phyloP scores from a whole-genome alignment of 2,113 vertebrate genomes.

The Piaya cayana region DNA sequence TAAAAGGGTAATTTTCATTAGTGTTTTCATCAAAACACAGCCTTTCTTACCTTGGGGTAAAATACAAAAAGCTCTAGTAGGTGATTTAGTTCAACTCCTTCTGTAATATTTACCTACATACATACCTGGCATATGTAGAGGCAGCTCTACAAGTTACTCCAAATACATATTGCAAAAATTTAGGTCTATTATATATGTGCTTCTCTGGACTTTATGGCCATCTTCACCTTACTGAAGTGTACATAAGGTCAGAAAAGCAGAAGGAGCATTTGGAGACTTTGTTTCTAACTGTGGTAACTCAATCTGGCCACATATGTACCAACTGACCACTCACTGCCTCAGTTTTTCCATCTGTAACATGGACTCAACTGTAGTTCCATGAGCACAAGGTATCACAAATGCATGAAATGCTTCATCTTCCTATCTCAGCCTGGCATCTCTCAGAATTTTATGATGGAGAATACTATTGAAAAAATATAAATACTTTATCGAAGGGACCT shows the following conservation, averaged over 20 bases:
- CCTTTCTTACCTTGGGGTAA: neutral
- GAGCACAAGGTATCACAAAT: neutral
- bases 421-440: neutral
- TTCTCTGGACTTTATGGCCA: neutral
- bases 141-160: neutral
- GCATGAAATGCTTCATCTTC: neutral
- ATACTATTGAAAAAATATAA: neutral
- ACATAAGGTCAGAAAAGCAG: slow-evolving; percentile 26
- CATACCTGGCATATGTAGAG: neutral
- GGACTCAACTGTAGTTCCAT: neutral
- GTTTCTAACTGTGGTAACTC: neutral
- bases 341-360: slow-evolving; percentile 44
- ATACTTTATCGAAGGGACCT: neutral
- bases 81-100: neutral
- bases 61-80: slow-evolving; percentile 1
- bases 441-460: neutral
- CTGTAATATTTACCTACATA: neutral
- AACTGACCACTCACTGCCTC: neutral
- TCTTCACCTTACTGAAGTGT: neutral
- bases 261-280: slow-evolving; percentile 7
- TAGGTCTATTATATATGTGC: neutral
- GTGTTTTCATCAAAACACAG: neutral
- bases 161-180: neutral
- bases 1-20: slow-evolving; percentile 44
- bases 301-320: neutral